Base-by-base conservation (phyloP, 2,888 invertebrate genomes). In the Carpatolechia fugitivella region DNA sequence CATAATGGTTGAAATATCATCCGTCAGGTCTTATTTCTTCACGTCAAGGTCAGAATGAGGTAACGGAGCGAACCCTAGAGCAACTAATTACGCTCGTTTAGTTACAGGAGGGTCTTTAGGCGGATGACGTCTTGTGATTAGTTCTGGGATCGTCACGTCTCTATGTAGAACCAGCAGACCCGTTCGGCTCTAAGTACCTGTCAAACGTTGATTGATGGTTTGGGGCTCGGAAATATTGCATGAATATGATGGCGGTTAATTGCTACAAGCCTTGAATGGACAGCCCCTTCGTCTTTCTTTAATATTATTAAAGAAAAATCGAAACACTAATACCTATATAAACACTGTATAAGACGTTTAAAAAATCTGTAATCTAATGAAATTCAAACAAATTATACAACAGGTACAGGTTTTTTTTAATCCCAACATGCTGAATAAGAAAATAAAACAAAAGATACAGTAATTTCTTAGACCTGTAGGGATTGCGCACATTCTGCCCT, bases 131-230 rank as follows among this genome's bases (percentile, higher is more conserved):
- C 54, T 20, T 60, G 65, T 72, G 70, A 80, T 79, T 75, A 76
- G 69, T 73, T 74, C 66, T 65, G 52, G 55, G 60, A 63, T 58
- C 61, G 57, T 63, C 58, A 59, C 61, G 55, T 62, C 61, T 57
- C 56, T 52, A 52, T 50, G 10, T 35, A 30, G 44, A 13, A 29
- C 5, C 54, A 55, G 52, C n/a, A n/a, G n/a, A n/a, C n/a, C n/a
- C n/a, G 59, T 3, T 8, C 10, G 56, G 56, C 61, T 60, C 60
- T 66, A 61, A 64, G 63, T 66, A 65, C 60, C 68, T 74, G 72
- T 63, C 73, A 73, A 69, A 64, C 56, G 56, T 63, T 78, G 74
- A 78, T 73, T 61, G 69, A 78, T 74, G 68, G 60, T 64, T 65
- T 44, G 29, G 5, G 44, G 33, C n/a, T 33, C 33, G 33, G 33